Base-by-base conservation (phyloP, 1,140 invertebrate genomes). In the Pissodes strobi region DNA sequence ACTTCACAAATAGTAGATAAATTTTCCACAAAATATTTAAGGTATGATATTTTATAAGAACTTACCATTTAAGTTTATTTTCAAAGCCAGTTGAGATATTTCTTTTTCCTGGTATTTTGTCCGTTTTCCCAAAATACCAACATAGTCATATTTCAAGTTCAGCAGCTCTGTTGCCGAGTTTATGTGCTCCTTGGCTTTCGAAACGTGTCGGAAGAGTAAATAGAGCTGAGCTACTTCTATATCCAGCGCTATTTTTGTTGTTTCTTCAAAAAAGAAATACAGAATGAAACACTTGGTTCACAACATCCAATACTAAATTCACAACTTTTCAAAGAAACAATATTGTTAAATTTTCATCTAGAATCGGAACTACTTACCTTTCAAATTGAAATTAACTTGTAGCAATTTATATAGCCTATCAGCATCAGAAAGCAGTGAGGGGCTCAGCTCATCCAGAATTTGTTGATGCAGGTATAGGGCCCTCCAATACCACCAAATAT, bases 51-150 rank as follows among this genome's bases (percentile, higher is more conserved):
- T n/a, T n/a, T n/a, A n/a, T n/a, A n/a, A n/a, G n/a, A n/a, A n/a
- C n/a, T 61, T 53, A 62, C 60, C 60, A 45, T 62, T 62, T 41
- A 62, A 15, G 17, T 52, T 46, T 2, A 64, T 43, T 46, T 64
- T 56, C 13, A 64, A 25, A 9, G 61, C 61, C 27, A 98, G 79
- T 73, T 97, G 95, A 0, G 95, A 85, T 18, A 93, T 79, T 37
- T 89, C 83, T 51, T 88, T 86, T 69, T 88, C 81, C 78, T 99
- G 95, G 78, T 87, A 95, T 73, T 89, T 90, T 13, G 95, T 98
- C 61, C 95, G 82, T 78, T 93, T 94, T 6, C 95, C 95, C 45
- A 97, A 77, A 12, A 87, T 82, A 66, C 92, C 91, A 85, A 76
- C 21, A 68, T 81, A 78, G 69, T 88, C 81, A 21, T 94, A 79